Evolutionary conservation across 2,888 invertebrate species (phyloP).

Genomic region (Drosophila pegasa): DNA sequence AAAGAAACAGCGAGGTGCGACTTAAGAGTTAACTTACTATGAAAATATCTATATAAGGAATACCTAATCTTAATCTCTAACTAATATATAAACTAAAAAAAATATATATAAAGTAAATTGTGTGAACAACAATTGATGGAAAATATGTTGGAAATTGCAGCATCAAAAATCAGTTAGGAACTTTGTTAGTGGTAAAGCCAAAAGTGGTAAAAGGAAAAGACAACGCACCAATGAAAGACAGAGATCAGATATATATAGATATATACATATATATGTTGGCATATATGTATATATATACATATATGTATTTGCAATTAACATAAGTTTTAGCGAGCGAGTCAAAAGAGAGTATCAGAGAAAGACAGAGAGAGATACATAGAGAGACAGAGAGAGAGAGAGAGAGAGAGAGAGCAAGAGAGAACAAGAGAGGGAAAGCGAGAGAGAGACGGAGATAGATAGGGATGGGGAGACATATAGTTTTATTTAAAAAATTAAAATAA

Average conservation of each 20-base stretch:
- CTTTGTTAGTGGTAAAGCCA: constrained; percentile 38
- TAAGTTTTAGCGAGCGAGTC: constrained; percentile 64
- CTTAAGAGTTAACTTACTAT: constrained; percentile 25
- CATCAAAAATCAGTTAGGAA: constrained; percentile 32
- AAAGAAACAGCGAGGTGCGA: constrained; percentile 29
- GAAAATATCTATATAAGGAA: not conserved
- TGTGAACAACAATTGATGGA: constrained; percentile 8
- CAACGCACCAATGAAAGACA: constrained; percentile 81
- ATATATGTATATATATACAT: not conserved
- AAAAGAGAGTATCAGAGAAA: constrained; percentile 51
- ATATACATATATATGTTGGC: not conserved
- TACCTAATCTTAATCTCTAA: not conserved
- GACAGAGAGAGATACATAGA: constrained; percentile 30
- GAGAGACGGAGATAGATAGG: constrained; percentile 4
- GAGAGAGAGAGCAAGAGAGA: constrained; percentile 46
- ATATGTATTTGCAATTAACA: constrained; percentile 12
- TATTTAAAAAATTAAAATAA: constrained; percentile 1
- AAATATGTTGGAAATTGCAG: constrained; percentile 22
- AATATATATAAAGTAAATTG: not conserved
- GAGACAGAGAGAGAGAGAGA: constrained; percentile 19
- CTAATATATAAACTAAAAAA: not conserved
- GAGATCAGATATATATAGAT: constrained; percentile 31
- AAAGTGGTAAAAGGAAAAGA: constrained; percentile 67
- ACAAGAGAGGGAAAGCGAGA: constrained; percentile 24
- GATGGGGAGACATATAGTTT: constrained; percentile 17